These are phyloP conservation scores for Drosophila lacertosa DNA, from an alignment of 1,140 invertebrate species.

Conservation along the genomic window DNA sequence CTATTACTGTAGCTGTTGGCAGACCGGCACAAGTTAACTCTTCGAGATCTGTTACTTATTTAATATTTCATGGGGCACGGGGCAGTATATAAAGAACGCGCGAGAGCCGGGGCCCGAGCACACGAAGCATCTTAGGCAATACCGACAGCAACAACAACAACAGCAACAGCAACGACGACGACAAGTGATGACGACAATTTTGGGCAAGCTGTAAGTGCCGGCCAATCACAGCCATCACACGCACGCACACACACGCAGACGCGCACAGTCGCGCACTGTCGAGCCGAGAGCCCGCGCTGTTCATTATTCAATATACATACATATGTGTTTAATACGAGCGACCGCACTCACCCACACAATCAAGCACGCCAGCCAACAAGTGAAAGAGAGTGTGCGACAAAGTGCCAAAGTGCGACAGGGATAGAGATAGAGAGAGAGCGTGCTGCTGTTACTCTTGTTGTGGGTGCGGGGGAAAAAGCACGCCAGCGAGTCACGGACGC, in stretches of 20 bases:
- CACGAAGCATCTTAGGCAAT: constrained; percentile 20
- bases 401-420: background rate
- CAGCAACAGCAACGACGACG: background rate
- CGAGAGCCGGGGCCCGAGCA: constrained; percentile 12
- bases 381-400: background rate
- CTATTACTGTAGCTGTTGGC: background rate
- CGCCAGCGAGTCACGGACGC: background rate
- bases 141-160: constrained; percentile 4
- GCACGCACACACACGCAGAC: constrained; percentile 12
- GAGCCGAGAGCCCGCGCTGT: background rate
- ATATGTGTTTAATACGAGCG: background rate
- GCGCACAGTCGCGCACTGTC: background rate
- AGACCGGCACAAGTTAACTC: constrained; percentile 42
- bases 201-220: constrained; percentile 10
- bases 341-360: background rate
- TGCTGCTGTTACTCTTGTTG: background rate
- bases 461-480: background rate
- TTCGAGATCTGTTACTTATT: constrained; percentile 53
- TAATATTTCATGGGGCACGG: constrained; percentile 32
- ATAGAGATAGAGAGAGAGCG: background rate
- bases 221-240: constrained; percentile 45
- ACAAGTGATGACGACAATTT: constrained; percentile 28
- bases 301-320: too few species aligned
- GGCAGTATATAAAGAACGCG: constrained; percentile 39
- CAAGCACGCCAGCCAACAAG: background rate